Evolutionary conservation across 2,888 invertebrate species (phyloP).

Genomic region (Malachius bipustulatus): DNA sequence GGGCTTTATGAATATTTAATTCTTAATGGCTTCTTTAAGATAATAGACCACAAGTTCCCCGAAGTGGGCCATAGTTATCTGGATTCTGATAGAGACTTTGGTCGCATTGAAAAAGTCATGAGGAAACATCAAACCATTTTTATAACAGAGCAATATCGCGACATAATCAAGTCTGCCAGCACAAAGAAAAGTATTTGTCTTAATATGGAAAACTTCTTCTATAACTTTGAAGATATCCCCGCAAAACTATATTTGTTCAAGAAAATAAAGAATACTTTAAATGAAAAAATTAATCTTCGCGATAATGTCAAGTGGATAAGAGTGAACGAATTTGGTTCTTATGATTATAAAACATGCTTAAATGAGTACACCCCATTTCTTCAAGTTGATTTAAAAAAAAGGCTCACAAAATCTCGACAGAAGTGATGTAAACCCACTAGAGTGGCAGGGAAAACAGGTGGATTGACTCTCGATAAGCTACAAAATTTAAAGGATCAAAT

Average conservation of each 20-base stretch:
- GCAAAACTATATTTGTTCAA: background rate
- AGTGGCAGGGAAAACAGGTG: background rate
- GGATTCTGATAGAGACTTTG: constrained; percentile 28
- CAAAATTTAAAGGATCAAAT: background rate
- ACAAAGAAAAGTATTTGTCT: background rate
- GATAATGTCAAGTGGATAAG: constrained; percentile 1
- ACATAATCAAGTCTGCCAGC: background rate
- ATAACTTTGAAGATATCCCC: background rate
- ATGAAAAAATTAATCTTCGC: constrained; percentile 1
- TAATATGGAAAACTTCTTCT: background rate
- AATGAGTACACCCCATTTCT: background rate
- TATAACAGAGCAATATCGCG: background rate
- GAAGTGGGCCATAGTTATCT: constrained; percentile 27
- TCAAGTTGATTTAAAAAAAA: background rate
- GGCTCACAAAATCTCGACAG: too few relatives aligned
- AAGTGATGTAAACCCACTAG: too few relatives aligned
- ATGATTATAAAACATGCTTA: background rate
- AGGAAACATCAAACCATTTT: constrained; percentile 18
- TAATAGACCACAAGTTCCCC: constrained; percentile 28
- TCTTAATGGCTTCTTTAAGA: constrained; percentile 22
- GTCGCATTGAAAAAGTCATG: constrained; percentile 25
- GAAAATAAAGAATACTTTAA: background rate
- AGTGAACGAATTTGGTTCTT: background rate
- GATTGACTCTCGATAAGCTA: background rate
- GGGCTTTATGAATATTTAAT: background rate